Percentiles rank a stretch among this genome's conserved stretches.
phyloP scores from a whole-genome alignment of 35 echinoderm and acorn worm genomes.

The Eucidaris tribuloides region DNA sequence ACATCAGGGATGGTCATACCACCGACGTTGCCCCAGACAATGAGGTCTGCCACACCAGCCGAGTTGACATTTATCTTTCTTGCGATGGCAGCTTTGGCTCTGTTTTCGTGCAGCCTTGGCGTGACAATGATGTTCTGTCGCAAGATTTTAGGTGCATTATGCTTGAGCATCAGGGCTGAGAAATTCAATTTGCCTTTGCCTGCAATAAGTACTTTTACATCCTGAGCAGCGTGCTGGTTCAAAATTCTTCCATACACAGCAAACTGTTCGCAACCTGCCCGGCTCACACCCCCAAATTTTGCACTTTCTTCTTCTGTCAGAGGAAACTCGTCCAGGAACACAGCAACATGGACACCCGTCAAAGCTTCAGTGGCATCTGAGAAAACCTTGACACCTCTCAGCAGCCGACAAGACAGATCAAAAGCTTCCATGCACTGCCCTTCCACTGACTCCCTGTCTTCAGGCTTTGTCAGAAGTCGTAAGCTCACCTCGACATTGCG shows the following conservation, averaged over 20 bases:
- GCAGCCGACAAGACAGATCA: slow-evolving; percentile 80
- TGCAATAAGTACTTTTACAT: slow-evolving; percentile 78
- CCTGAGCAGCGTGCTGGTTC: slow-evolving; percentile 43
- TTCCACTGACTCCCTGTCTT: slow-evolving; percentile 31
- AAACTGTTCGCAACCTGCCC: slow-evolving; percentile 57
- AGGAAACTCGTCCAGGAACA: slow-evolving; percentile 80
- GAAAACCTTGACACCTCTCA: slow-evolving; percentile 58
- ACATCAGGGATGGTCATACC: slow-evolving; percentile 76
- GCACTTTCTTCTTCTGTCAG: slow-evolving; percentile 42
- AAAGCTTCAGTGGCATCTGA: slow-evolving; percentile 67
- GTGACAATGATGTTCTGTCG: slow-evolving; percentile 81
- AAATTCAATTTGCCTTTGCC: slow-evolving; percentile 85
- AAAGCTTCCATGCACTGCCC: slow-evolving; percentile 72
- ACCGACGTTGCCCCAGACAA: slow-evolving; percentile 92
- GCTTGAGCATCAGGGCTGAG: slow-evolving; percentile 77
- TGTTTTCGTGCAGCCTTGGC: slow-evolving; percentile 76
- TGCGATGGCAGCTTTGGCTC: slow-evolving; percentile 85
- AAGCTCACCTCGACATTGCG: slow-evolving; percentile 54
- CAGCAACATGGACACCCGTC: slow-evolving; percentile 54
- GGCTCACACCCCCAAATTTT: slow-evolving; percentile 69
- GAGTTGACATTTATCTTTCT: slow-evolving; percentile 87
- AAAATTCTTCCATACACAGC: slow-evolving; percentile 65
- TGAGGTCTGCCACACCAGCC: slow-evolving; percentile 68
- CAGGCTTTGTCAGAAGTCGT: slow-evolving; percentile 57
- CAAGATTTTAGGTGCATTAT: slow-evolving; percentile 47